Evolutionary conservation across 1,140 invertebrate genomes (phyloP), one percentile per base, ranked within the genome.

Genomic region (Uloborus diversus): DNA sequence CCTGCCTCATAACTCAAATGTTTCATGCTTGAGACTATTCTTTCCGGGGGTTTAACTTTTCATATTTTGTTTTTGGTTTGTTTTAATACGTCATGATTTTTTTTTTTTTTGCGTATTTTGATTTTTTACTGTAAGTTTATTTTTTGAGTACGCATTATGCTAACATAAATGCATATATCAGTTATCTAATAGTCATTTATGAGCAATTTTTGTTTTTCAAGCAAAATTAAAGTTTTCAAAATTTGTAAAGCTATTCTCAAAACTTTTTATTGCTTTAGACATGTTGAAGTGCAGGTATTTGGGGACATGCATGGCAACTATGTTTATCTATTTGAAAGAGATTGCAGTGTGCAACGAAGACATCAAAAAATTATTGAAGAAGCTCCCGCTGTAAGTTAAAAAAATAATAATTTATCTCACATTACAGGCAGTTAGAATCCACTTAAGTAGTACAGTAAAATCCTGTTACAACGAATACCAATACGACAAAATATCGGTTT

Each of bases 311-410:
- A 91, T 85, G 89, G 88, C n/a, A 92, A 93, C 84, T 91, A 90
- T 85, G 90, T 92, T 0, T 91, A 92, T 85, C 84, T 92, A 35
- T 92, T 90, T 88, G 97, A 99, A 88, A 89, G 97, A 84, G 97
- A 99, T 86, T 99, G 97, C 86, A 97, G 94, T 53, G 93, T 99
- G 23, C 97, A 99, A 86, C 90, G 97, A 82, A 89, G 97, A 78
- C 96, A 99, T 89, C 97, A 99, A 85, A 99, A 99, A 88, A 93
- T 99, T 59, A 98, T 99, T 65, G 97, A 99, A 88, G 97, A 99
- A 90, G 96, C 97, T 11, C 97, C 98, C 37, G 96, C 94, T 49
- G 91, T 93, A 87, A 85, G 88, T 33, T 4, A 13, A 25, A 56
- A 14, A 56, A 56, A 56, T 11, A n/a, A 56, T 56, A 56, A 20